Conservation (phyloP, 2,113 vertebrate species). For the Gopherus flavomarginatus region DNA sequence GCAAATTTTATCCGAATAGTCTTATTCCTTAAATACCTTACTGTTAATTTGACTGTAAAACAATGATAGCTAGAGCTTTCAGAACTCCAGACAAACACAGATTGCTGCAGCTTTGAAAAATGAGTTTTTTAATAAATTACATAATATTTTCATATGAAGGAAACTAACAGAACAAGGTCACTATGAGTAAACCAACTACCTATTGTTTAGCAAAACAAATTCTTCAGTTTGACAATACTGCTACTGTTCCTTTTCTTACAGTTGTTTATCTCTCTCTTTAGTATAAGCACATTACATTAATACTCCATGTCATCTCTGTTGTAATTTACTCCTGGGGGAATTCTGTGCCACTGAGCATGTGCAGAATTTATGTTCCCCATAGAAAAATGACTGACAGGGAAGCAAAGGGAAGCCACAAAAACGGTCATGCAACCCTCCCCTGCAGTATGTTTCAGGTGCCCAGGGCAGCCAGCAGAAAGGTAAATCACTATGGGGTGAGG, state of each 20-base stretch:
- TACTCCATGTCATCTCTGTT: background rate
- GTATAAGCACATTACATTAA: accelerated
- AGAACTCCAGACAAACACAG: background rate
- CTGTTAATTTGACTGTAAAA: background rate
- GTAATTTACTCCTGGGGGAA: no score
- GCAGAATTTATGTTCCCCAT: no score
- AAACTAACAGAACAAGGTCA: background rate
- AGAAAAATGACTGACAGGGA: no score
- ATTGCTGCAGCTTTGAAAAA: slow-evolving; percentile 36
- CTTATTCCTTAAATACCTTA: background rate
- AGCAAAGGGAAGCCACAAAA: no score
- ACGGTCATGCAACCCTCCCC: no score
- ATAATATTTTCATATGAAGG: slow-evolving; percentile 7
- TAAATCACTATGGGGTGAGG: no score
- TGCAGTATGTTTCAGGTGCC: no score
- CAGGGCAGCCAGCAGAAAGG: no score
- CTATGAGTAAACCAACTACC: background rate
- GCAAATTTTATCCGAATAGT: background rate
- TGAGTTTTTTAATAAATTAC: slow-evolving; percentile 25
- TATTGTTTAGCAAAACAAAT: slow-evolving; percentile 2
- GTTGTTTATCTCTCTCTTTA: background rate
- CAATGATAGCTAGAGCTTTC: slow-evolving; percentile 8
- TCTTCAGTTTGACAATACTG: background rate
- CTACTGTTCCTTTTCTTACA: background rate
- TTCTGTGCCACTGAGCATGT: no score